Evolutionary conservation across 2,888 invertebrate genomes (phyloP), one percentile per base, ranked within the genome.

Genomic region (Caenorhabditis macrosperma): DNA sequence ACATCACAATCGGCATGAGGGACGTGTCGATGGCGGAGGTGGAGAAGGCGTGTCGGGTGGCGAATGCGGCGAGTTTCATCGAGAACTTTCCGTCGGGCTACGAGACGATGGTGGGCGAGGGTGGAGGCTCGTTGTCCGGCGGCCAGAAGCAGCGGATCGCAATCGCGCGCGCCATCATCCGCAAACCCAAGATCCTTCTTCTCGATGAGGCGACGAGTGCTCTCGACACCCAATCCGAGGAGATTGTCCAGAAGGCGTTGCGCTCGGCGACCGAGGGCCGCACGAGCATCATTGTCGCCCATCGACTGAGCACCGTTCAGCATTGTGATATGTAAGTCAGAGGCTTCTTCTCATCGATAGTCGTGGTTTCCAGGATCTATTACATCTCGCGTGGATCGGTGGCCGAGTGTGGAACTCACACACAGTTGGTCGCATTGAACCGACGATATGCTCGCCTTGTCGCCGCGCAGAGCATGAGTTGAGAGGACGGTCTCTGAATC

Each of bases 211-310:
- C 81, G 3, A 81, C 81, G n/a, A 81, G 81, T 54, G 81, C 81
- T 1, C 35, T 81, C 9, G 81, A 81, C 48, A 48, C 68, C 5
- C 66, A 81, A 57, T 77, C 72, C 2, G 81, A 81, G 20, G 66
- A 78, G 52, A 55, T 72, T 41, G 86, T 85, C 5, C 86, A 86
- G 69, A 55, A 61, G 22, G 84, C 85, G 9, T 71, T 86, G 41
- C 66, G 83, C 44, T 67, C 55, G 2, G 85, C 85, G 4, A 71
- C 82, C 0, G 38, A 46, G 4, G 85, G 82, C 17, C 68, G 85
- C 4, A 86, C 87, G 1, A 80, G 82, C 54, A 84, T 87, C 15
- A 83, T 77, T 1, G 82, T 87, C 3, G 87, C 87, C 0, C 87
- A 87, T 79, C 78, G 87, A 2, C 67, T 87, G 38, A 81, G 85